Evolutionary conservation across 2,113 vertebrate species (phyloP).

Genomic region (Ophiodon elongatus): DNA sequence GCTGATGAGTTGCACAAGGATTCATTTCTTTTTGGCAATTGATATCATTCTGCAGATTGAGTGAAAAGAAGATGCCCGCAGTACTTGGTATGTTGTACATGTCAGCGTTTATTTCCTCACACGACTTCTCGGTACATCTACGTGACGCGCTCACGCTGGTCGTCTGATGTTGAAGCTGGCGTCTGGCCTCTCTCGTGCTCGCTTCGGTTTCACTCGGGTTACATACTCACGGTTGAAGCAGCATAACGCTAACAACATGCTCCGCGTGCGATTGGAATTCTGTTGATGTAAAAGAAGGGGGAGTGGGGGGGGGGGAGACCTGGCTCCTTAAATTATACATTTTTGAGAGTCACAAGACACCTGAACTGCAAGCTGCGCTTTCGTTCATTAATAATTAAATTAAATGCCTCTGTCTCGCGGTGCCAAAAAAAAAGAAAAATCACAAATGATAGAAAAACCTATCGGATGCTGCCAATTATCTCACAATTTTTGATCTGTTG

Average conservation of each 20-base stretch:
- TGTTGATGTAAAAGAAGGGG: background rate
- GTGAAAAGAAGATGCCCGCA: background rate
- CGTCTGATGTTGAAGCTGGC: background rate
- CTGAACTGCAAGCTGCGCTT: constrained; percentile 9
- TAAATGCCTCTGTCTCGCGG: background rate
- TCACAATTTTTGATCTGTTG: constrained; percentile 15
- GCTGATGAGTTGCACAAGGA: background rate
- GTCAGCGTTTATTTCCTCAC: background rate
- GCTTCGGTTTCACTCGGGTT: background rate
- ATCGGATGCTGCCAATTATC: background rate
- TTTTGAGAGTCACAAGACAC: background rate
- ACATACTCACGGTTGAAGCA: background rate
- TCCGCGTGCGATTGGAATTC: background rate
- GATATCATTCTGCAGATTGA: constrained; percentile 2
- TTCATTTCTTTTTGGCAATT: background rate
- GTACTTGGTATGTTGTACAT: background rate
- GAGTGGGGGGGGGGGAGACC: too few species aligned
- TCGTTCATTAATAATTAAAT: constrained; percentile 3
- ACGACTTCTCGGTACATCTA: background rate
- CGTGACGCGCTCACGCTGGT: background rate
- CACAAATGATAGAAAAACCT: too few species aligned
- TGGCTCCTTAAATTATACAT: background rate
- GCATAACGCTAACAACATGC: background rate
- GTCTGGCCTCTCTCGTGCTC: background rate
- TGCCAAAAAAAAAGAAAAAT: too few species aligned